Conservation (phyloP, 2,888 invertebrate genomes). For the Lymantria dispar region DNA sequence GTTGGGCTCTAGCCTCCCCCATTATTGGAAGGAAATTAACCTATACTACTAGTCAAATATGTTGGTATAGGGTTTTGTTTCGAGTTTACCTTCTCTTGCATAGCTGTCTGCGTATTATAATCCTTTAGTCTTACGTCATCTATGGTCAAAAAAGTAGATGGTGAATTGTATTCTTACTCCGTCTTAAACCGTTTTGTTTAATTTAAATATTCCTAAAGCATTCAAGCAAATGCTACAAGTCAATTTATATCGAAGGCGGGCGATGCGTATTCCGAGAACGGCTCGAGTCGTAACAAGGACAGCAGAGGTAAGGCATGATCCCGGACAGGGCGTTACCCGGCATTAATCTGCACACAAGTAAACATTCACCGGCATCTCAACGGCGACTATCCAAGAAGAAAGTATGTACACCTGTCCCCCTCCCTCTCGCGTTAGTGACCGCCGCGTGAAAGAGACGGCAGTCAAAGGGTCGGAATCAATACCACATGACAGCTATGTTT, state of each 20-base stretch:
- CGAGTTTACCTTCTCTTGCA: no score
- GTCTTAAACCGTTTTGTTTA: not conserved
- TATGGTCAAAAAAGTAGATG: no score
- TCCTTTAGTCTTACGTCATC: no score
- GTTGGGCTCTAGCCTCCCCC: no score
- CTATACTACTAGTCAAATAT: no score
- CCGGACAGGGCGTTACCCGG: slow-evolving; percentile 56
- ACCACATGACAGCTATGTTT: slow-evolving; percentile 72
- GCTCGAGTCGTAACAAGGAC: slow-evolving; percentile 25
- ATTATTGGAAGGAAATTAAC: no score
- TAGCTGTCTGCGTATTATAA: no score
- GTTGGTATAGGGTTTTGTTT: no score
- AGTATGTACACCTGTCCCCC: slow-evolving; percentile 46
- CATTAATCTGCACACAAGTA: slow-evolving; percentile 62
- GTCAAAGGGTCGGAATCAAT: slow-evolving; percentile 70
- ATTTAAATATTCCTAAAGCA: not conserved
- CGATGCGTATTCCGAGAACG: slow-evolving; percentile 21
- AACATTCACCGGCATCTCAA: slow-evolving; percentile 50
- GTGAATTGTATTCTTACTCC: no score
- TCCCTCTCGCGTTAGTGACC: slow-evolving; percentile 38
- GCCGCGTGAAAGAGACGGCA: slow-evolving; percentile 44
- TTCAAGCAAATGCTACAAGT: not conserved
- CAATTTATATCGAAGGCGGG: not conserved
- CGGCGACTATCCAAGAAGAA: slow-evolving; percentile 44
- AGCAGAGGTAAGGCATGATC: slow-evolving; percentile 32